Evolutionary conservation across 2,888 invertebrate species (phyloP).

Genomic region (Malachius bipustulatus): DNA sequence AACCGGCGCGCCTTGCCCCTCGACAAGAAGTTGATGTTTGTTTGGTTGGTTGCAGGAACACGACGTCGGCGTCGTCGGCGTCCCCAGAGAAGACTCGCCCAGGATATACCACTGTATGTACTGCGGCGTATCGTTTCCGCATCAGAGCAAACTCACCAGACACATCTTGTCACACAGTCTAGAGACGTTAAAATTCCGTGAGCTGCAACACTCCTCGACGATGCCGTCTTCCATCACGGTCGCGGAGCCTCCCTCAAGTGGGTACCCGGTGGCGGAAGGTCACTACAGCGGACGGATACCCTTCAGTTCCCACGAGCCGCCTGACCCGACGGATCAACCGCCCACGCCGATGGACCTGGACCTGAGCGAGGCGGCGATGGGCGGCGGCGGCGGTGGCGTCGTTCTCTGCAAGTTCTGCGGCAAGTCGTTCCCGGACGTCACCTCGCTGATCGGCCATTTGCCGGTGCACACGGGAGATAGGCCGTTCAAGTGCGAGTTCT

Average conservation of each 20-base stretch:
- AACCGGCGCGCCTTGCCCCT: slow-evolving; percentile 25
- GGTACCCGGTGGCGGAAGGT: slow-evolving; percentile 29
- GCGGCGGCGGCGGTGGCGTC: slow-evolving; percentile 41
- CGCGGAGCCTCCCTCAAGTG: slow-evolving; percentile 34
- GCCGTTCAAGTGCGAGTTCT: slow-evolving; percentile 88
- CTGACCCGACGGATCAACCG: slow-evolving; percentile 41
- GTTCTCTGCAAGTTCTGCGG: slow-evolving; percentile 88
- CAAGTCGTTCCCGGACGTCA: slow-evolving; percentile 84
- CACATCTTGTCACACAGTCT: slow-evolving; percentile 82
- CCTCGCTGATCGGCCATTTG: slow-evolving; percentile 74
- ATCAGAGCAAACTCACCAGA: slow-evolving; percentile 82
- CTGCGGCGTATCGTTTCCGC: slow-evolving; percentile 79
- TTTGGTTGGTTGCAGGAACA: slow-evolving; percentile 85
- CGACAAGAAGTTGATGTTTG: slow-evolving; percentile 82
- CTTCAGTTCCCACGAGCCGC: slow-evolving; percentile 33
- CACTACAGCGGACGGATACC: slow-evolving; percentile 37
- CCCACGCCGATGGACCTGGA: slow-evolving; percentile 50
- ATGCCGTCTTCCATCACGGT: too few relatives aligned
- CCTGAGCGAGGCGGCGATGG: slow-evolving; percentile 47
- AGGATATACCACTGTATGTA: slow-evolving; percentile 73
- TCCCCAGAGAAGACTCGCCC: slow-evolving; percentile 35
- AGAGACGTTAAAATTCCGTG: slow-evolving; percentile 78
- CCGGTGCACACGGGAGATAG: slow-evolving; percentile 84
- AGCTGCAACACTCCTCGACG: slow-evolving; percentile 42
- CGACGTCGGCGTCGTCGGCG: slow-evolving; percentile 49